Evolutionary conservation across 2,888 invertebrate genomes (phyloP), one percentile per base, ranked within the genome.

Genomic region (Alcis repandata): DNA sequence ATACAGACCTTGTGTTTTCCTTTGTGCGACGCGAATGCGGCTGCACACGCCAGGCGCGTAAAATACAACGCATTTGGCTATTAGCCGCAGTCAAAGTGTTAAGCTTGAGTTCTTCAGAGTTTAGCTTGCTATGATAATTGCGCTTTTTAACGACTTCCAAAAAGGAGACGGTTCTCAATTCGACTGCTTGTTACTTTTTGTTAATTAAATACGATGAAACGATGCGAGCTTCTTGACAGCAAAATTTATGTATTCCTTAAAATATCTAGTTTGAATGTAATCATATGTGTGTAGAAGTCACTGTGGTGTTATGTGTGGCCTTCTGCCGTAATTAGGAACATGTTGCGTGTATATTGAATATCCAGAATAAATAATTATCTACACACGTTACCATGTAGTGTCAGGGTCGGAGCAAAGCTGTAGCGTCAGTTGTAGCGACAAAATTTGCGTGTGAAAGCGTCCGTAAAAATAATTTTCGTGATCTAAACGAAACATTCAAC

Each of bases 401-500:
- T 51, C 51, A 51, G 33, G 51, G 51, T 17, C 20, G n/a, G 32
- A 27, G 33, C 49, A 27, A 45, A 45, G 10, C 33, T 32, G 20
- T 53, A n/a, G 27, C 3, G 45, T n/a, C n/a, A 20, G 13, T 45
- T 45, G 22, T 43, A 13, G 15, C 27, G 40, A 17, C 56, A 45
- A 17, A 54, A 32, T 27, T 56, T 15, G 56, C 56, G 46, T 52
- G 46, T 53, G 9, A 56, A 56, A 58, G 52, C 38, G n/a, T 53
- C 57, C 66, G 41, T 60, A 73, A 63, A 67, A 72, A 70, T 70
- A 68, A 67, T 72, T 71, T 67, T 59, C 52, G 57, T 65, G 68
- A 69, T 69, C 64, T 60, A 59, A 72, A 70, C 70, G 68, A 71
- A 73, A 73, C 68, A 59, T 73, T 71, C 59, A 72, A 73, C 75